phyloP scores from a whole-genome alignment of 64 coral and sea anemone species.

The Actinia tenebrosa region DNA sequence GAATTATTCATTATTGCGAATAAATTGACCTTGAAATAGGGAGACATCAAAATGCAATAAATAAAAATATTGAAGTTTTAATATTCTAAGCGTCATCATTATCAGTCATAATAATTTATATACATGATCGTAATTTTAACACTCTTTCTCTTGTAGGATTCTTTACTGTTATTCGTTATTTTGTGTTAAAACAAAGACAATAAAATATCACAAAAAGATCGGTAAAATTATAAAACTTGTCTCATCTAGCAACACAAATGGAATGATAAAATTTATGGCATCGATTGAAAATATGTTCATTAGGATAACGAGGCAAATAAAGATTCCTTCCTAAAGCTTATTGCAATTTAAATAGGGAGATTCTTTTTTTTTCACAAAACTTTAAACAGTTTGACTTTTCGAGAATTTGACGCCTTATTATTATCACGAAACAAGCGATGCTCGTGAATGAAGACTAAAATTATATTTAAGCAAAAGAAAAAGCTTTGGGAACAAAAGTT shows the following conservation, averaged over 20 bases:
- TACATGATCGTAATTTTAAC: not conserved
- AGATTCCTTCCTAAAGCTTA: not conserved
- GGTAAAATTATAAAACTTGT: too few species aligned
- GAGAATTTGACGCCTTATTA: not conserved
- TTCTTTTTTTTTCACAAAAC: not conserved
- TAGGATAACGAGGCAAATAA: not conserved
- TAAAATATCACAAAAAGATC: not conserved
- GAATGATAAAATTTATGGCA: not conserved
- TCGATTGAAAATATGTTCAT: not conserved
- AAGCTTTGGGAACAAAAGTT: too few species aligned
- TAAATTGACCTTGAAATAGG: conserved; percentile 7
- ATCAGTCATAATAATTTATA: too few species aligned
- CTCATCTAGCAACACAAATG: too few species aligned
- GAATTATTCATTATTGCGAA: not conserved
- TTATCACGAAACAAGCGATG: not conserved
- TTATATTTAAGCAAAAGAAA: not conserved
- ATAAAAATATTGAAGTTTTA: not conserved
- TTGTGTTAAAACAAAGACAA: not conserved
- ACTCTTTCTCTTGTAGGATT: not conserved
- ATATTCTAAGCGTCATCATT: too few species aligned
- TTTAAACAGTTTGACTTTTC: not conserved
- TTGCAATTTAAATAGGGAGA: not conserved
- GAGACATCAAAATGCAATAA: not conserved
- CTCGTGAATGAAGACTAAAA: not conserved
- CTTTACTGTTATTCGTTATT: not conserved